Evolutionary conservation across 1,140 invertebrate genomes (phyloP).

Genomic region (Drosophila kanapiae): DNA sequence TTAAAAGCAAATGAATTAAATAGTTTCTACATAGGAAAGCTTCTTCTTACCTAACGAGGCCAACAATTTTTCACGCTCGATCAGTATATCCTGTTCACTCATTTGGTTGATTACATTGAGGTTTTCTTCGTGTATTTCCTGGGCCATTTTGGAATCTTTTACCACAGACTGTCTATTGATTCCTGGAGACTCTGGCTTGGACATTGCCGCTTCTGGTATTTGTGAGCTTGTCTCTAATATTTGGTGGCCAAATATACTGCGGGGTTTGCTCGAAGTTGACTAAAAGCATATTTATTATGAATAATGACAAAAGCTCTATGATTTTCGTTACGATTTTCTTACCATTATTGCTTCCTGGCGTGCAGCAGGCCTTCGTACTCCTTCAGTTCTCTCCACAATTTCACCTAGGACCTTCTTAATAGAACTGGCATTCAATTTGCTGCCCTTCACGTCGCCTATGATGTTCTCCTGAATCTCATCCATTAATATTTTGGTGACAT

Average conservation of each 20-base stretch:
- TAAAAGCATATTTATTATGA: not conserved
- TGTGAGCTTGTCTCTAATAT: slow-evolving; percentile 6
- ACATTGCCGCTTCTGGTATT: not conserved
- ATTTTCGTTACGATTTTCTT: not conserved
- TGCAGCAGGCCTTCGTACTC: not conserved
- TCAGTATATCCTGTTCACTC: slow-evolving; percentile 91
- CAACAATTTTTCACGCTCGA: slow-evolving; percentile 90
- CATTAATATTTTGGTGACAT: slow-evolving; percentile 41
- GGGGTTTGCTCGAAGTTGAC: slow-evolving; percentile 13
- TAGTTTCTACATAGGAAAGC: too few relatives aligned
- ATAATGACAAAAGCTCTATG: not conserved
- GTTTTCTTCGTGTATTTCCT: slow-evolving; percentile 91
- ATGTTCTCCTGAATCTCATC: slow-evolving; percentile 81
- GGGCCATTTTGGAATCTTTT: slow-evolving; percentile 86
- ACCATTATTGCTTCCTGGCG: slow-evolving; percentile 6
- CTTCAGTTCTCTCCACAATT: slow-evolving; percentile 86
- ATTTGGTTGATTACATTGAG: slow-evolving; percentile 89
- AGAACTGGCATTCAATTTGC: slow-evolving; percentile 33
- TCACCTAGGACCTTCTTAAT: slow-evolving; percentile 87
- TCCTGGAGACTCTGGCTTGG: not conserved
- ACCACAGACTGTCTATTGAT: slow-evolving; percentile 86
- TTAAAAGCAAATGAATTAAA: not conserved
- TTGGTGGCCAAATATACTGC: slow-evolving; percentile 61
- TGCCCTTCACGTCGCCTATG: slow-evolving; percentile 61
- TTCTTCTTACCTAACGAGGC: slow-evolving; percentile 87